A percentile compares a stretch with the other conserved stretches of the same genome.
Evolutionary conservation across 2,888 invertebrate species (phyloP).

Genomic region (Meganola albula): DNA sequence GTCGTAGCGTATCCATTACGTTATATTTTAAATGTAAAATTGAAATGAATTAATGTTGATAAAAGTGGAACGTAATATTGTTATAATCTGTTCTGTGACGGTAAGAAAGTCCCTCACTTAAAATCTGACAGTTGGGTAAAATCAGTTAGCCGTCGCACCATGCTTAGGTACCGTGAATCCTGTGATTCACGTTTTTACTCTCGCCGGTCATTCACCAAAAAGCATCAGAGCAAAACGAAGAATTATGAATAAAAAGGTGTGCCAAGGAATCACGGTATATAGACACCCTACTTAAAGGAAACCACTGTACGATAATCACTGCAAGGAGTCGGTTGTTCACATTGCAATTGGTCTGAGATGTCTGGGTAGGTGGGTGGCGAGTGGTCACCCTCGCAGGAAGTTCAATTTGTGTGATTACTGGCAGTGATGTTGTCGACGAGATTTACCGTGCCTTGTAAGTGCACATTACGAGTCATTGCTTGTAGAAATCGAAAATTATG

Average conservation of each 20-base stretch:
- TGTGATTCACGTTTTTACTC: conserved; percentile 68
- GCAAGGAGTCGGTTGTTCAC: conserved; percentile 34
- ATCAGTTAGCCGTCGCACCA: conserved; percentile 47
- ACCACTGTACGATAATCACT: conserved; percentile 44
- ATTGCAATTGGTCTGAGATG: conserved; percentile 42
- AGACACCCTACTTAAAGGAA: conserved; percentile 59
- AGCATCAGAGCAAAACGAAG: conserved; percentile 60
- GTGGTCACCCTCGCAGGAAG: conserved; percentile 62
- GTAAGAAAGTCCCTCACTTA: too few species aligned
- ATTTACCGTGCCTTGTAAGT: conserved; percentile 27
- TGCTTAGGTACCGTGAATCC: conserved; percentile 69
- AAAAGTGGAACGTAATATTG: too few species aligned
- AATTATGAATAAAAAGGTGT: conserved; percentile 70
- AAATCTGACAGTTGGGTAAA: conserved; percentile 34
- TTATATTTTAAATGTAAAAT: too few species aligned
- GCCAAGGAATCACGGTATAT: conserved; percentile 67
- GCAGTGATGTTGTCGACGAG: conserved; percentile 32
- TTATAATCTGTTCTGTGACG: too few species aligned
- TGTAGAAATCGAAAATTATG: too few species aligned
- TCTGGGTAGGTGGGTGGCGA: conserved; percentile 43
- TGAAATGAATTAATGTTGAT: too few species aligned
- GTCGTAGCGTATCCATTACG: too few species aligned
- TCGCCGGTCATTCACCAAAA: conserved; percentile 72
- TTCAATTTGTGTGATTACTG: conserved; percentile 41
- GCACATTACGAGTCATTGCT: conserved; percentile 18